phyloP scores from a whole-genome alignment of 2,888 invertebrate genomes.

The Lithophane semibrunnea region DNA sequence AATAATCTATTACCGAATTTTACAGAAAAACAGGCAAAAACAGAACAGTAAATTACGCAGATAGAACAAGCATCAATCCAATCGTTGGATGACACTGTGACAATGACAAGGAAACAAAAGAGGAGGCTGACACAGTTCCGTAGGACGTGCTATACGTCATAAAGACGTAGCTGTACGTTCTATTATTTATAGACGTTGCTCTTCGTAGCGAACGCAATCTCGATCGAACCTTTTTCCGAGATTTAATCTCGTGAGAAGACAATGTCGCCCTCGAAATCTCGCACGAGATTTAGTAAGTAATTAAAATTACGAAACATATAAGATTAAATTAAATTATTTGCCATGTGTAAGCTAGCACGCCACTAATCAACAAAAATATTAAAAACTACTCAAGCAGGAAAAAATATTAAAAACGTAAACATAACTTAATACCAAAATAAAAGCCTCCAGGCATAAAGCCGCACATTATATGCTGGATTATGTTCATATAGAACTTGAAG shows the following conservation, averaged over 20 bases:
- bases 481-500: too few relatives aligned
- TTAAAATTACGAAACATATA: neutral
- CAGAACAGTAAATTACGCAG: slow-evolving; percentile 32
- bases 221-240: neutral
- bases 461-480: too few relatives aligned
- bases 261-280: neutral
- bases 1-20: neutral
- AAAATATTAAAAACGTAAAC: too few relatives aligned
- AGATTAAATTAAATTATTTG: neutral
- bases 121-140: slow-evolving; percentile 57
- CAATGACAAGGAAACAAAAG: slow-evolving; percentile 63
- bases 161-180: slow-evolving; percentile 22
- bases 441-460: too few relatives aligned
- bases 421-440: too few relatives aligned
- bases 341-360: neutral
- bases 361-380: neutral
- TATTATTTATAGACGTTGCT: slow-evolving; percentile 31
- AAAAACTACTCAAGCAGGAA: too few relatives aligned
- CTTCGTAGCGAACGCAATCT: neutral
- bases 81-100: slow-evolving; percentile 58
- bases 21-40: slow-evolving; percentile 20
- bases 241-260: neutral
- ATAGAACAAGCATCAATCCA: slow-evolving; percentile 61
- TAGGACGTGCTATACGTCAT: slow-evolving; percentile 33
- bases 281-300: neutral